These are phyloP conservation scores for Eulemur mongoz DNA, from an alignment of 2,797 vertebrate genomes.

Conservation along the genomic window DNA sequence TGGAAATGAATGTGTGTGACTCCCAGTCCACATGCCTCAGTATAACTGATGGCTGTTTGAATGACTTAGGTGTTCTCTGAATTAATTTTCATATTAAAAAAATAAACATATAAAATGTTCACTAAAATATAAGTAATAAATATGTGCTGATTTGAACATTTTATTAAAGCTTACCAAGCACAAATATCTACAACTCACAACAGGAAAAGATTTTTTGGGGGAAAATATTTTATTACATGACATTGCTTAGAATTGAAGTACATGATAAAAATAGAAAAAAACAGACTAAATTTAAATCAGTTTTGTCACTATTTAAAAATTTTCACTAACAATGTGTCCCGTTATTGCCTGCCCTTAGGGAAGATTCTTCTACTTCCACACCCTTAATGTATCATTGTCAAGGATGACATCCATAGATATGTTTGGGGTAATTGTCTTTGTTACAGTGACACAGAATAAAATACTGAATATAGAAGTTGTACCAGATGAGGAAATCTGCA, in stretches of 20 bases:
- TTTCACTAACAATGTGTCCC: neutral
- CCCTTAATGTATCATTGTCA: neutral
- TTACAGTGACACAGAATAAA: neutral
- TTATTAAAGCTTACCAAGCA: neutral
- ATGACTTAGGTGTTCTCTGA: neutral
- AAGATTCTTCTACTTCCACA: accelerated
- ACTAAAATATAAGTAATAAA: neutral
- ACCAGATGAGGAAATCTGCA: neutral
- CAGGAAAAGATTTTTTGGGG: neutral
- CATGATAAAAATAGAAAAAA: neutral
- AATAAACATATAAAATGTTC: neutral
- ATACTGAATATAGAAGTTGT: neutral
- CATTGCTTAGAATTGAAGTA: neutral
- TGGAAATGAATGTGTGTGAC: neutral
- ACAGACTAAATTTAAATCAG: neutral
- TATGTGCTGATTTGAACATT: neutral
- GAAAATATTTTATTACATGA: neutral
- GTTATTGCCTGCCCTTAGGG: neutral
- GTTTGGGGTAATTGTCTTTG: neutral
- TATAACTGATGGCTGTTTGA: neutral
- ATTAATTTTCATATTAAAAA: neutral
- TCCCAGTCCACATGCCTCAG: neutral
- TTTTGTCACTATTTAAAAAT: neutral
- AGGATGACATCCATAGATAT: neutral
- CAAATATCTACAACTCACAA: neutral